These are phyloP conservation scores for Ammospiza caudacuta DNA, from an alignment of 2,113 vertebrate species.

Conservation along the genomic window DNA sequence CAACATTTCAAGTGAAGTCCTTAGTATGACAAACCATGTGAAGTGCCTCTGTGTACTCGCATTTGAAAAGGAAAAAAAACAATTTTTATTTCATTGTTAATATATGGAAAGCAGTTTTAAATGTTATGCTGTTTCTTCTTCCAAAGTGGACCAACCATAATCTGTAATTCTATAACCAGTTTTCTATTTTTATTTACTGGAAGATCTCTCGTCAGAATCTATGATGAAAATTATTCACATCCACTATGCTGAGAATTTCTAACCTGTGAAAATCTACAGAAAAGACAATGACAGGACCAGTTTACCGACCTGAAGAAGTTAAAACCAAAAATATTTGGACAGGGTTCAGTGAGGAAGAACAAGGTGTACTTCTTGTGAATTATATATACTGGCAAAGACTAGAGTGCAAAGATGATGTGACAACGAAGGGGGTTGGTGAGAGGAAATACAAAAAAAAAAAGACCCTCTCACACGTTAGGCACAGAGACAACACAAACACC, in stretches of 20 bases:
- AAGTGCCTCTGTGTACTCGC: background rate
- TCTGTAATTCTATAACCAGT: background rate
- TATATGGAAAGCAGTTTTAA: background rate
- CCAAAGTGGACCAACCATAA: background rate
- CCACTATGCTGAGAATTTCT: background rate
- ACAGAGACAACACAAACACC: background rate
- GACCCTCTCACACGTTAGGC: background rate
- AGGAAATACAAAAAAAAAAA: background rate
- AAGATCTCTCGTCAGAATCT: background rate
- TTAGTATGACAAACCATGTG: background rate
- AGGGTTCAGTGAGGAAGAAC: background rate
- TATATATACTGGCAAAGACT: background rate
- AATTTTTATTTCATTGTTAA: background rate
- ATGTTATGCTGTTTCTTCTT: background rate
- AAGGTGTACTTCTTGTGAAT: background rate
- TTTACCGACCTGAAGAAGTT: background rate
- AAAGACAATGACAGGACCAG: background rate
- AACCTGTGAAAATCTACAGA: background rate
- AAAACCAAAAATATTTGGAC: background rate
- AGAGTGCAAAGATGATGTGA: background rate
- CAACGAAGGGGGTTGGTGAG: background rate
- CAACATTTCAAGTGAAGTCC: background rate
- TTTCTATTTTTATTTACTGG: background rate
- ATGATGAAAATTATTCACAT: background rate
- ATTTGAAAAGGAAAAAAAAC: background rate